Evolutionary conservation across 2,888 invertebrate species (phyloP), one percentile per base, ranked within the genome.

Genomic region (Agriopis marginaria): DNA sequence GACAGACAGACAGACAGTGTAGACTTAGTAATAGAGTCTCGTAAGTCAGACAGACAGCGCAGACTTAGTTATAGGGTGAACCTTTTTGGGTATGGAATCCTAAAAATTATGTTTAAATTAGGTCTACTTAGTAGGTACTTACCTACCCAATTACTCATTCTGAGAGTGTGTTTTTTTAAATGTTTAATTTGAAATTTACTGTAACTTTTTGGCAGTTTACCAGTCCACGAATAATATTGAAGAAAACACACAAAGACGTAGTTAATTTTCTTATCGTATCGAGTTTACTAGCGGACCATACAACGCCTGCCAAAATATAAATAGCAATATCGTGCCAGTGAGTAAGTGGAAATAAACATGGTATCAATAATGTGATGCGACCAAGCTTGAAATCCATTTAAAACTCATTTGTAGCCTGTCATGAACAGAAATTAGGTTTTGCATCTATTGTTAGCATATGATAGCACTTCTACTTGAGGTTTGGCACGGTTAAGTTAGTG

Each of bases 321-420:
- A 69, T 69, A 69, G 69, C 65, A 10, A 65, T 45, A 40, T 40
- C 40, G 39, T 53, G 44, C 23, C 54, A 56, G 47, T 40, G 61
- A 14, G 49, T 47, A 66, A 42, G 49, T 23, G 42, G 39, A 44
- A 50, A 40, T 49, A 14, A 23, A 44, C 62, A 14, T 44, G n/a
- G 54, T 59, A 53, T 62, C 62, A 63, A 66, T 62, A 66, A 39
- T 39, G 63, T 39, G 66, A 66, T 70, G 70, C 66, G 47, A 44
- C 39, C 51, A 62, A 61, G 70, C 66, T 68, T 64, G 59, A 68
- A 68, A 66, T 45, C 63, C 68, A 72, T 73, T 68, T 64, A 17
- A 66, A 72, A 62, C 66, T 66, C 73, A 62, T 72, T 70, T 70
- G 68, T 69, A 42, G 62, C 55, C 67, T 63, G 68, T 74, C 72